phyloP scores from a whole-genome alignment of 2,888 invertebrate species.

The Dryomyza anilis region DNA sequence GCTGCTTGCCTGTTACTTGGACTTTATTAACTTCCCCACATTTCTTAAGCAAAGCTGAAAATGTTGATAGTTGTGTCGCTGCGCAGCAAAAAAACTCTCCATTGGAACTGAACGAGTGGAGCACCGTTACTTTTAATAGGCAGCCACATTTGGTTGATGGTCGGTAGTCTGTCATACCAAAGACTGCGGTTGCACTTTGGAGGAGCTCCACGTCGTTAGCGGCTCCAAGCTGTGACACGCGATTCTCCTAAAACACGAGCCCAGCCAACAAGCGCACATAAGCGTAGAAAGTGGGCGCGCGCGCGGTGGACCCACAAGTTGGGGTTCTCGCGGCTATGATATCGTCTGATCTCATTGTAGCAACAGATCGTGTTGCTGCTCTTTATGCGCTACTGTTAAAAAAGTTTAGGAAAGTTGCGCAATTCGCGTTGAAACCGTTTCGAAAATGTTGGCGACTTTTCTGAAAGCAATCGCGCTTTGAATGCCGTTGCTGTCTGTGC shows the following conservation, averaged over 20 bases:
- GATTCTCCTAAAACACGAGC: constrained; percentile 22
- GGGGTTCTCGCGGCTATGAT: neutral
- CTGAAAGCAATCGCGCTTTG: neutral
- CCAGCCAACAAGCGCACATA: constrained; percentile 24
- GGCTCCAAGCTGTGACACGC: neutral
- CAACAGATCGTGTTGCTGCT: neutral
- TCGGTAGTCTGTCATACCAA: too few relatives aligned
- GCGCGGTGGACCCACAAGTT: neutral
- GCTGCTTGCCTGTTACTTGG: constrained; percentile 24
- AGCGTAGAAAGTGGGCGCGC: neutral
- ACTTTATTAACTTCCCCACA: constrained; percentile 33
- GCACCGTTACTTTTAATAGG: neutral
- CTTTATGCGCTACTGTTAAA: constrained; percentile 22
- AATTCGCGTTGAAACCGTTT: constrained; percentile 20
- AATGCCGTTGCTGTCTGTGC: neutral
- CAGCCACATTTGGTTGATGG: neutral
- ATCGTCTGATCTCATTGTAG: too few relatives aligned
- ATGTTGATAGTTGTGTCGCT: constrained; percentile 9
- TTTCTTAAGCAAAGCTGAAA: constrained; percentile 29
- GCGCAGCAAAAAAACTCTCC: constrained; percentile 26
- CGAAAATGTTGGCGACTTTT: constrained; percentile 4
- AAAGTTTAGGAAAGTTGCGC: constrained; percentile 30
- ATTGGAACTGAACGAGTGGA: constrained; percentile 21
- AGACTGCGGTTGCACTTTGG: neutral
- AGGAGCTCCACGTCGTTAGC: neutral